Base-by-base conservation (phyloP, 2,888 invertebrate genomes). In the Ernsta delagoae region DNA sequence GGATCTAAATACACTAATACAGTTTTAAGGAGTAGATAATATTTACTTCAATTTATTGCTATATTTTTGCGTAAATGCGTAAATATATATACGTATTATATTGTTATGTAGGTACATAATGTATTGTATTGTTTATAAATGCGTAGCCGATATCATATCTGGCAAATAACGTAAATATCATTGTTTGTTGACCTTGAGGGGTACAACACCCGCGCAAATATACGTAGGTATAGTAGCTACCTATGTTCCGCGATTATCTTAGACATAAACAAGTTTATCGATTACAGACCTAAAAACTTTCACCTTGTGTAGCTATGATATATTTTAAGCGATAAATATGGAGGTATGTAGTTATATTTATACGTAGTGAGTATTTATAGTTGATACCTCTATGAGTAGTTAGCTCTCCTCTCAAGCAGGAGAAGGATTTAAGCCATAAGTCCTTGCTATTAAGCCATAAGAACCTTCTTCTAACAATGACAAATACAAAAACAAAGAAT, bases 191-290 rank as follows among this genome's bases (percentile, higher is more conserved):
- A 41, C 63, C 54, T 63, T 63, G 63, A 31, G 31, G 41, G 41
- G 53, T 63, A 63, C 41, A 24, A 62, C 54, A 54, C 63, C 54
- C 41, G 39, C 36, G 63, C 54, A 9, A 62, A 62, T 63, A 63
- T 45, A 24, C 24, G 24, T 24, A 24, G 24, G 24, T 24, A 24
- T 24, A 24, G 24, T 24, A n/a, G n/a, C n/a, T n/a, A n/a, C n/a
- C n/a, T n/a, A 34, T 24, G 57, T 12, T 34, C 7, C 36, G 12
- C 57, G 36, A 39, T 36, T 39, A 57, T 36, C 57, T n/a, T 34
- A 39, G 12, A 36, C 57, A 11, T 39, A 57, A 39, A 57, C 39
- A 57, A 39, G 57, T 36, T 56, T 56, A 56, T 56, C 54, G 11
- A 56, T 34, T 11, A 34, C 31, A 34, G 54, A 9, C 31, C 54